A percentile compares a stretch with the other conserved stretches of the same genome.
phyloP scores from a whole-genome alignment of 2,113 vertebrate genomes.

The Echinops telfairi region DNA sequence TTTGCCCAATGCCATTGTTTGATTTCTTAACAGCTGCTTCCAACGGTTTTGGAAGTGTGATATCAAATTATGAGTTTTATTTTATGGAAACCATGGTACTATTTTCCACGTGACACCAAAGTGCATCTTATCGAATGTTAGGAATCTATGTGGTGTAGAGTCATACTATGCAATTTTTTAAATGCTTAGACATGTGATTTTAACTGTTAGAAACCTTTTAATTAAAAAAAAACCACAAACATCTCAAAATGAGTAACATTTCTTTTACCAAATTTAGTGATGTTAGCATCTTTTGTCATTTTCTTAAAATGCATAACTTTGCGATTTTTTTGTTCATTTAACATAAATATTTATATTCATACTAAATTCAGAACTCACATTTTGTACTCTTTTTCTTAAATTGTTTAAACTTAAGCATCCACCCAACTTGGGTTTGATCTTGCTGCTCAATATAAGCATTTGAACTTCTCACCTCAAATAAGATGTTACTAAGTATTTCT shows the following conservation, averaged over 20 bases:
- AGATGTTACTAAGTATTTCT: neutral
- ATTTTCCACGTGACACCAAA: neutral
- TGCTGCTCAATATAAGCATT: neutral
- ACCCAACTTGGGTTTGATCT: conserved; percentile 11
- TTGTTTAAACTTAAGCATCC: neutral
- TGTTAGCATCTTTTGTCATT: neutral
- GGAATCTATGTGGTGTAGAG: no score
- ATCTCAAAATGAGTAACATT: neutral
- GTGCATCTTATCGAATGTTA: neutral
- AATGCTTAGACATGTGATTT: neutral
- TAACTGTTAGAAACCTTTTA: neutral
- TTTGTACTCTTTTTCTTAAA: conserved; percentile 45
- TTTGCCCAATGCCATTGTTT: no score
- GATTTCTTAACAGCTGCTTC: no score
- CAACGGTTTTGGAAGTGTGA: no score
- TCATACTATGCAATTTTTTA: neutral
- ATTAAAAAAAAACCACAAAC: neutral
- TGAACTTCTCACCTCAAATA: neutral
- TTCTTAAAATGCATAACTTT: neutral
- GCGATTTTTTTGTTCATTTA: conserved; percentile 16
- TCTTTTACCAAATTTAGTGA: conserved; percentile 21
- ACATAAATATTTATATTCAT: conserved; percentile 48
- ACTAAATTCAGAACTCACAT: neutral
- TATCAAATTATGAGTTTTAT: neutral
- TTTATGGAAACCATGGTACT: neutral